Conservation (phyloP, 2,113 vertebrate species). For the Willisornis vidua region DNA sequence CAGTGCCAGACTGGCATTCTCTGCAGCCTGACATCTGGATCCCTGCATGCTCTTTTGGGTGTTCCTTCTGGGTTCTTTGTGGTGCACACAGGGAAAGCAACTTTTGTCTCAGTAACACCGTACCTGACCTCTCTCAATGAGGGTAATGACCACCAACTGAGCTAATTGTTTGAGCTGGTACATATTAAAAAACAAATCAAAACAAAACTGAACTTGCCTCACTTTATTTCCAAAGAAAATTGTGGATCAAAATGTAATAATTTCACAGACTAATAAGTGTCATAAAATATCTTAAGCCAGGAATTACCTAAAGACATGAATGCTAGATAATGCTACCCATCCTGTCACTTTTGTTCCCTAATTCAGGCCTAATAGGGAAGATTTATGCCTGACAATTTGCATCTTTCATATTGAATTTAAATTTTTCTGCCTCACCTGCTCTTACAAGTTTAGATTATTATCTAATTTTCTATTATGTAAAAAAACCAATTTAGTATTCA, state of each 20-base stretch:
- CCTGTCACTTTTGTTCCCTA: slow-evolving; percentile 36
- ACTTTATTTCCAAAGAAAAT: not conserved
- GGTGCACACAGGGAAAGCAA: not conserved
- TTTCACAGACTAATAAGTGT: not conserved
- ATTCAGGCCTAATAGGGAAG: slow-evolving; percentile 43
- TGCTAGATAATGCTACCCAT: not conserved
- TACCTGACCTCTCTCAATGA: not conserved
- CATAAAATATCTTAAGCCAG: not conserved
- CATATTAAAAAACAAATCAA: not conserved
- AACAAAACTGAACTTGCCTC: not conserved
- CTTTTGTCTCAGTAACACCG: not conserved
- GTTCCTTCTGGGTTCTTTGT: not conserved
- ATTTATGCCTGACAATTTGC: slow-evolving; percentile 48
- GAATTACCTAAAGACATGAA: not conserved
- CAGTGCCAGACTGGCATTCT: not conserved
- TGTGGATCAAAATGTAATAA: not conserved
- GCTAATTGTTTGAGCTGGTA: not conserved
- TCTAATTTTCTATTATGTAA: slow-evolving; percentile 50
- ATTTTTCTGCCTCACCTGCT: slow-evolving; percentile 57
- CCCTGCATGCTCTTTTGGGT: not conserved
- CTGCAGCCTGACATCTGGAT: too few relatives aligned
- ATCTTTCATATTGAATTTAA: slow-evolving; percentile 66
- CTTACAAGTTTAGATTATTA: slow-evolving; percentile 15
- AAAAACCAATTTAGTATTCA: slow-evolving; percentile 3
- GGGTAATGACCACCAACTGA: not conserved